Evolutionary conservation across 2,888 invertebrate genomes (phyloP), one percentile per base, ranked within the genome.

Genomic region (Melinaea marsaeus): DNA sequence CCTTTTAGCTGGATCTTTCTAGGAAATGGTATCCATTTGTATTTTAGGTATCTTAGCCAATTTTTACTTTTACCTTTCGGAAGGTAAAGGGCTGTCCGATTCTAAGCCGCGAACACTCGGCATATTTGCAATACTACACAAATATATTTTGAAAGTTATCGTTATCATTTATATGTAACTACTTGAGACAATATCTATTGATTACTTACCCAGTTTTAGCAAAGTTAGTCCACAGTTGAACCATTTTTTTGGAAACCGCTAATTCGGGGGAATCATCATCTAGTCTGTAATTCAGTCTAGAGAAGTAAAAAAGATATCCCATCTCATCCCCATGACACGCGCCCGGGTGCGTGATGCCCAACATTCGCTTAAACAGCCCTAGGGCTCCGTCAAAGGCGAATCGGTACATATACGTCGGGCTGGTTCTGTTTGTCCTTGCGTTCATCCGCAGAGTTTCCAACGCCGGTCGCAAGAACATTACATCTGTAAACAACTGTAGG

Each of bases 301-400:
- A 93, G 81, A 93, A 93, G 77, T 93, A 93, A 74, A 93, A 93
- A 33, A 93, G 81, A 69, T 93, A 93, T 9, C 93, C 93, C 90
- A 93, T 89, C 77, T 93, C 93, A 71, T 93, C 93, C 0, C 93
- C 93, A 70, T 93, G 93, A 70, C 93, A 93, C 5, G 91, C 92
- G 1, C 93, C 93, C 0, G 92, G 91, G 61, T 93, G 84, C 2
- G 90, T 86, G 71, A 93, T 92, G 35, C 93, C 93, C 72, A 93
- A 78, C 91, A 93, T 91, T 1, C 93, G 89, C 69, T 93, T 93
- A 78, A 93, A 93, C 22, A 93, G 85, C 0, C 93, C 93, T 55
- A 93, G 79, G 11, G 93, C 92, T 7, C 93, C 93, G 72, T 93
- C 93, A 72, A 92, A 93, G 2, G 91, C 91, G 70, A 93, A 93